These are phyloP conservation scores for Microplitis demolitor DNA, from an alignment of 1,140 invertebrate genomes.

Conservation along the genomic window DNA sequence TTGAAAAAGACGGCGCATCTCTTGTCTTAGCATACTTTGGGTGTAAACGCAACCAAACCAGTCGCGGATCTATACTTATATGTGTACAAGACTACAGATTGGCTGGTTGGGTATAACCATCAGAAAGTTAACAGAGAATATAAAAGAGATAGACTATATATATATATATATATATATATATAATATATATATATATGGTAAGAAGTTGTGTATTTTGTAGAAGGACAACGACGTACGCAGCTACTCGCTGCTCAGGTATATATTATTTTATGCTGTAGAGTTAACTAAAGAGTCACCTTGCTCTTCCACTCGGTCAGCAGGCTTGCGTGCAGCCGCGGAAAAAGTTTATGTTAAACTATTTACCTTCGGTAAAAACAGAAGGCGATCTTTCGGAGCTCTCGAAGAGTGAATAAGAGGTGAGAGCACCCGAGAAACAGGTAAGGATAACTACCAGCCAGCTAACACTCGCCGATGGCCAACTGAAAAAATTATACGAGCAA, in stretches of 20 bases:
- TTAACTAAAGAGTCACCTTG: conserved; percentile 20
- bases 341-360: conserved; percentile 34
- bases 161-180: neutral
- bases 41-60: conserved; percentile 20
- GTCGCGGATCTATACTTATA: neutral
- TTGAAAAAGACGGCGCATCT: conserved; percentile 9
- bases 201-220: neutral
- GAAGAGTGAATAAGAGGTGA: conserved; percentile 1
- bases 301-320: conserved; percentile 6
- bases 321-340: conserved; percentile 29
- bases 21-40: conserved; percentile 24
- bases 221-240: neutral
- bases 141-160: neutral
- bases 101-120: neutral
- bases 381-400: conserved; percentile 14
- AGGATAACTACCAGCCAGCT: conserved; percentile 9
- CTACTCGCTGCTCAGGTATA: neutral
- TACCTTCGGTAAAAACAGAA: conserved; percentile 35
- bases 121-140: too few species aligned
- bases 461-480: neutral
- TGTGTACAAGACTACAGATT: neutral
- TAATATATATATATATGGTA: neutral
- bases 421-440: conserved; percentile 18
- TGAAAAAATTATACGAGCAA: conserved; percentile 35
- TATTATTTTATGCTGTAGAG: neutral